Evolutionary conservation across 2,797 vertebrate genomes (phyloP).

Genomic region (Sebastes hubbsi): DNA sequence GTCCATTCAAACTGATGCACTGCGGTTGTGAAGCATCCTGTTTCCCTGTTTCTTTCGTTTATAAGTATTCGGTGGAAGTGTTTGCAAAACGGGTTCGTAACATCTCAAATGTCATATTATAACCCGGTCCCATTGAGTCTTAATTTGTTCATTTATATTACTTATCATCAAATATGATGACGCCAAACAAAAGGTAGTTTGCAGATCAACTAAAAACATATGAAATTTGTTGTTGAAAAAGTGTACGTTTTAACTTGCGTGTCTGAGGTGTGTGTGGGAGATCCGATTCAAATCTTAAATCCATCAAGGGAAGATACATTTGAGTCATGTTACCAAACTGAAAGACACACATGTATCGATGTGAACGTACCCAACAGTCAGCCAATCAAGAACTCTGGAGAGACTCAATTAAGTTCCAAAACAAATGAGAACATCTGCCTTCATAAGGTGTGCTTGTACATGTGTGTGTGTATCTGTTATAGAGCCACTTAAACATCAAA

Average conservation of each 20-base stretch:
- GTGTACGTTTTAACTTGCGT: neutral
- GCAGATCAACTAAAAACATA: neutral
- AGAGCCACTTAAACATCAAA: neutral
- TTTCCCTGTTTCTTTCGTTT: constrained; percentile 38
- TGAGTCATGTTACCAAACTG: constrained; percentile 60
- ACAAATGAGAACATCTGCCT: constrained; percentile 22
- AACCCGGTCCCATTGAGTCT: neutral
- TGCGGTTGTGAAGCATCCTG: constrained; percentile 48
- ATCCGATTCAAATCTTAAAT: constrained; percentile 62
- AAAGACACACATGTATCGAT: constrained; percentile 43
- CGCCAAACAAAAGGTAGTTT: neutral
- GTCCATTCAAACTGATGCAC: constrained; percentile 49
- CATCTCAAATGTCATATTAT: neutral
- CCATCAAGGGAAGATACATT: constrained; percentile 52
- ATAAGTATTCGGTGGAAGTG: constrained; percentile 6
- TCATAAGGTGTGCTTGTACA: neutral
- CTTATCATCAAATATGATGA: neutral
- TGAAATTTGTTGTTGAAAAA: neutral
- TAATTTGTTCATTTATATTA: neutral
- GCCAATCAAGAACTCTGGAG: constrained; percentile 1
- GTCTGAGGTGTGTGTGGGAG: constrained; percentile 33
- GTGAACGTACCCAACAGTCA: constrained; percentile 10
- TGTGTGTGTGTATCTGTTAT: neutral
- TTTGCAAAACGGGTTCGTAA: neutral
- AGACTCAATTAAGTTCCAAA: constrained; percentile 25